These are phyloP conservation scores for Drosophila antonietae DNA, from an alignment of 2,888 invertebrate genomes.

Conservation along the genomic window DNA sequence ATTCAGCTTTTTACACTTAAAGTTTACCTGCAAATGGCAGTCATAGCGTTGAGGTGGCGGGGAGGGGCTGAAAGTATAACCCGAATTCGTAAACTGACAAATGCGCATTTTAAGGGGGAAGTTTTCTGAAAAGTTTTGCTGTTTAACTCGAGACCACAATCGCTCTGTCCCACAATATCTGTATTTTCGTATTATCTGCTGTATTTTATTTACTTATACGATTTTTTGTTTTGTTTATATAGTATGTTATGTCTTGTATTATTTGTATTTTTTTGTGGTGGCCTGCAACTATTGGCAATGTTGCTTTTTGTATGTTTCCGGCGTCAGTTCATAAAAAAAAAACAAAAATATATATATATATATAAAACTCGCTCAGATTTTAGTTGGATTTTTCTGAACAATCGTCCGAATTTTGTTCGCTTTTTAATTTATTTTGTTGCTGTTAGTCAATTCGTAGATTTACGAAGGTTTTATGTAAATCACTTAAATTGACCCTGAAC, in stretches of 20 bases:
- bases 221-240: conserved; percentile 6
- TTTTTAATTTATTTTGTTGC: conserved; percentile 22
- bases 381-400: conserved; percentile 44
- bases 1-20: conserved; percentile 38
- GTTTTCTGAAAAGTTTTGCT: conserved; percentile 26
- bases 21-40: conserved; percentile 27
- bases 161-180: conserved; percentile 36
- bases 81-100: conserved; percentile 14
- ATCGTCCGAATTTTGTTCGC: conserved; percentile 7
- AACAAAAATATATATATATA: conserved; percentile 11
- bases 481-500: conserved; percentile 48
- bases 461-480: conserved; percentile 60
- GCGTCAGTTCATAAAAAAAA: conserved; percentile 32
- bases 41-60: neutral
- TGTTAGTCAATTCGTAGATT: conserved; percentile 24
- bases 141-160: conserved; percentile 37
- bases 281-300: conserved; percentile 45
- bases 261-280: conserved; percentile 35
- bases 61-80: neutral
- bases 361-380: conserved; percentile 40
- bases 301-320: conserved; percentile 63
- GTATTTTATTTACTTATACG: conserved; percentile 38
- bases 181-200: conserved; percentile 42
- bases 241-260: conserved; percentile 3
- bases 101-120: conserved; percentile 2